Evolutionary conservation across 2,797 vertebrate species (phyloP).

Genomic region (Acomys russatus): DNA sequence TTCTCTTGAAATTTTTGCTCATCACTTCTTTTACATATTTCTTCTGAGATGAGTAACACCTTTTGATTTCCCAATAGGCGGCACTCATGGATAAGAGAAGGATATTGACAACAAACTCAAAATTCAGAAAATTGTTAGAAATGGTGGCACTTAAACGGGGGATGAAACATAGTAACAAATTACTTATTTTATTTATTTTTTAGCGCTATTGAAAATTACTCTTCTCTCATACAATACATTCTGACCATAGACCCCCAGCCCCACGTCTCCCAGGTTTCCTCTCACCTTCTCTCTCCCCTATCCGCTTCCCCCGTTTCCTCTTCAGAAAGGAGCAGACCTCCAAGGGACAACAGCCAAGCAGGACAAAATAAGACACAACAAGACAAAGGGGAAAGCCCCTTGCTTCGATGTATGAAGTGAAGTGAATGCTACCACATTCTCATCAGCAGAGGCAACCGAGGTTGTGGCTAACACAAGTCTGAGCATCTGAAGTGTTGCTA

Average conservation of each 20-base stretch:
- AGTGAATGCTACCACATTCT: slow-evolving; percentile 33
- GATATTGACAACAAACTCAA: slow-evolving; percentile 16
- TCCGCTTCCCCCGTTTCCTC: not conserved
- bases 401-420: not conserved
- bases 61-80: not conserved
- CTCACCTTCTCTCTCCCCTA: accelerated
- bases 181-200: not conserved
- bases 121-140: slow-evolving; percentile 51
- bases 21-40: slow-evolving; percentile 17
- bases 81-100: not conserved
- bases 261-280: too few relatives aligned
- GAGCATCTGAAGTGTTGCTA: not conserved
- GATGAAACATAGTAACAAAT: slow-evolving; percentile 44
- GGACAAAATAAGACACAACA: not conserved
- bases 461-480: slow-evolving; percentile 63
- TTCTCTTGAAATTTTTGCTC: slow-evolving; percentile 6
- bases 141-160: slow-evolving; percentile 26
- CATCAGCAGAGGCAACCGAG: slow-evolving; percentile 56
- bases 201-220: not conserved
- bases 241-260: not conserved
- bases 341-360: not conserved
- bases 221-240: too few relatives aligned
- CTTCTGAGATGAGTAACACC: not conserved
- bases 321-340: not conserved
- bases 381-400: not conserved